Evolutionary conservation across 2,113 vertebrate species (phyloP).

Genomic region (Rhizomys pruinosus): DNA sequence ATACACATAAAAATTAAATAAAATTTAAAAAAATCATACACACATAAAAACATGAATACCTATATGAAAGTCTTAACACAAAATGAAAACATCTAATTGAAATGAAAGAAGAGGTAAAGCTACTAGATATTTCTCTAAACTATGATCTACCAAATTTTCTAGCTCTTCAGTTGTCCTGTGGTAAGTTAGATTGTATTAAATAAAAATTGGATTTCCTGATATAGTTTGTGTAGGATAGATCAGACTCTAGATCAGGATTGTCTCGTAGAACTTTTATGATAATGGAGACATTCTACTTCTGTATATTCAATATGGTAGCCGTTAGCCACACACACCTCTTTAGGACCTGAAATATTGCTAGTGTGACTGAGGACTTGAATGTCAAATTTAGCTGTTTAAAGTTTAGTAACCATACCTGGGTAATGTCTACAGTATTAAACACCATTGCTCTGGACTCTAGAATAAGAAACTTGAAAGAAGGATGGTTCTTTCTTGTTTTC

Average conservation of each 20-base stretch:
- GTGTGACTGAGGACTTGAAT: not conserved
- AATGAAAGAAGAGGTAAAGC: conserved; percentile 4
- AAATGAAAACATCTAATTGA: not conserved
- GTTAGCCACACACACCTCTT: not conserved
- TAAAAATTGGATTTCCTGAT: not conserved
- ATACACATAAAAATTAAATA: no score
- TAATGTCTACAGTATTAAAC: not conserved
- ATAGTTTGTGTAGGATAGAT: not conserved
- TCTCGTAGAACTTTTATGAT: not conserved
- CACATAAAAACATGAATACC: not conserved
- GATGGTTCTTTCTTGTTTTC: not conserved
- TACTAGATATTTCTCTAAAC: not conserved
- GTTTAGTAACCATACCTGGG: not conserved
- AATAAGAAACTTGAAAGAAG: not conserved
- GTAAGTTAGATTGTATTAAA: conserved; percentile 7
- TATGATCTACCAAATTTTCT: not conserved
- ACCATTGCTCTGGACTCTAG: not conserved
- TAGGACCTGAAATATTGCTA: not conserved
- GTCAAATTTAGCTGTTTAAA: not conserved
- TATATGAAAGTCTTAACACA: not conserved
- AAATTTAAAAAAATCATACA: conserved; percentile 16
- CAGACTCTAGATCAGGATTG: not conserved
- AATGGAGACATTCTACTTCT: not conserved
- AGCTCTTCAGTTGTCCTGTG: not conserved
- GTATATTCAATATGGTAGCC: not conserved